phyloP scores from a whole-genome alignment of 1,140 invertebrate species.

The Hestina assimilis region DNA sequence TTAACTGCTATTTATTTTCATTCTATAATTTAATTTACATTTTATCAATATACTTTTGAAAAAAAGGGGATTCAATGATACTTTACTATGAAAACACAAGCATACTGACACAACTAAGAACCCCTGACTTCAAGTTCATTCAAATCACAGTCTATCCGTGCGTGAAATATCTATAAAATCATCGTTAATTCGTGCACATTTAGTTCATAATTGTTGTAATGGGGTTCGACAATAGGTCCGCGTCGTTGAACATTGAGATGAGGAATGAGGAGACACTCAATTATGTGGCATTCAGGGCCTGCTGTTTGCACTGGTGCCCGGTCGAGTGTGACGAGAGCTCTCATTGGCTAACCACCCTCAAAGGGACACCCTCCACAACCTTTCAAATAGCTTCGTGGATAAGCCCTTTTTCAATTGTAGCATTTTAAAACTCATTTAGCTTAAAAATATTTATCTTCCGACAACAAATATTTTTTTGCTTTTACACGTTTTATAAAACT shows the following conservation, averaged over 20 bases:
- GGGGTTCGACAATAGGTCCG: constrained; percentile 55
- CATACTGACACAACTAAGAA: neutral
- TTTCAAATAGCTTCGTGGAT: constrained; percentile 40
- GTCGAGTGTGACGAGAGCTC: constrained; percentile 43
- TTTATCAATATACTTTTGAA: too few species aligned
- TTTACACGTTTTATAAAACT: too few species aligned
- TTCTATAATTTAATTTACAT: too few species aligned
- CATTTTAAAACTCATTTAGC: too few species aligned
- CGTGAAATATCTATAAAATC: constrained; percentile 57
- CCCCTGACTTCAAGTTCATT: neutral
- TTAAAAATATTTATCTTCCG: too few species aligned
- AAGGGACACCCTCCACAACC: constrained; percentile 33
- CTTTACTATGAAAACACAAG: neutral
- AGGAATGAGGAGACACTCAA: constrained; percentile 58
- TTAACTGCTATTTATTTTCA: too few species aligned
- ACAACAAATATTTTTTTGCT: too few species aligned
- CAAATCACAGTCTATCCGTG: constrained; percentile 26
- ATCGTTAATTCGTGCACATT: constrained; percentile 59
- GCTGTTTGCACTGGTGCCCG: constrained; percentile 57
- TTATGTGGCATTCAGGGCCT: constrained; percentile 61
- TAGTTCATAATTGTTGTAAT: constrained; percentile 62
- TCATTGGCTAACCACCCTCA: constrained; percentile 52
- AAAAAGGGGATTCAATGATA: neutral
- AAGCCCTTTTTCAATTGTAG: constrained; percentile 13
- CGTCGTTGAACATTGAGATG: constrained; percentile 27